These are phyloP conservation scores for Oenanthe melanoleuca DNA, from an alignment of 2,113 vertebrate genomes.

Conservation along the genomic window DNA sequence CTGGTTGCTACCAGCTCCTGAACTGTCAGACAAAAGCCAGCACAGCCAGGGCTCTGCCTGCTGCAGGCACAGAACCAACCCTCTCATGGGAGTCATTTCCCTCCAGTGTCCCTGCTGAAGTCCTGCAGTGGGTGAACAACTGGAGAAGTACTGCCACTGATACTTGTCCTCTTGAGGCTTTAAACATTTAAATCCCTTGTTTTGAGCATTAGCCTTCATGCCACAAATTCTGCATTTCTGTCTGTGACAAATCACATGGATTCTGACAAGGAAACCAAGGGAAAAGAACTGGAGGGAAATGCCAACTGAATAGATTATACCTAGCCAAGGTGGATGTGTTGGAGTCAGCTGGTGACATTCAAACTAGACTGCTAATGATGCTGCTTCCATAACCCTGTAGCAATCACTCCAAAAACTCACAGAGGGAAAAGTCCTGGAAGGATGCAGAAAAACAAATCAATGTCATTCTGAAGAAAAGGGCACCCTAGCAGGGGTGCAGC, in stretches of 20 bases:
- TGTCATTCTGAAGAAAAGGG: background rate
- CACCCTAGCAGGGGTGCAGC: background rate
- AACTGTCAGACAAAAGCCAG: background rate
- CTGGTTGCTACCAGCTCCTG: background rate
- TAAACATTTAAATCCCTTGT: background rate
- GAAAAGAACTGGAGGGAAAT: background rate
- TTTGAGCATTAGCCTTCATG: background rate
- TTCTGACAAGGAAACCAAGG: background rate
- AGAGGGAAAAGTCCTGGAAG: background rate
- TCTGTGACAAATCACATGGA: background rate
- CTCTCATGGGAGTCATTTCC: background rate
- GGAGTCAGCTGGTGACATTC: background rate
- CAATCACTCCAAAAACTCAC: background rate
- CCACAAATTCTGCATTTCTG: background rate
- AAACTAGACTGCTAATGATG: background rate
- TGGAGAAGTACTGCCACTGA: background rate
- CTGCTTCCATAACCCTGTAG: background rate
- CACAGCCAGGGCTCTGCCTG: background rate
- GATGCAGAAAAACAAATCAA: background rate
- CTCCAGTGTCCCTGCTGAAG: background rate
- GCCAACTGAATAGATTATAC: background rate
- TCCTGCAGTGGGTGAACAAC: background rate
- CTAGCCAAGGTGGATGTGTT: background rate
- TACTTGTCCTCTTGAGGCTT: background rate
- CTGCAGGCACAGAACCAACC: background rate